These are phyloP conservation scores for Phalacrocorax pelagicus DNA, from an alignment of 2,113 vertebrate genomes.

Conservation along the genomic window DNA sequence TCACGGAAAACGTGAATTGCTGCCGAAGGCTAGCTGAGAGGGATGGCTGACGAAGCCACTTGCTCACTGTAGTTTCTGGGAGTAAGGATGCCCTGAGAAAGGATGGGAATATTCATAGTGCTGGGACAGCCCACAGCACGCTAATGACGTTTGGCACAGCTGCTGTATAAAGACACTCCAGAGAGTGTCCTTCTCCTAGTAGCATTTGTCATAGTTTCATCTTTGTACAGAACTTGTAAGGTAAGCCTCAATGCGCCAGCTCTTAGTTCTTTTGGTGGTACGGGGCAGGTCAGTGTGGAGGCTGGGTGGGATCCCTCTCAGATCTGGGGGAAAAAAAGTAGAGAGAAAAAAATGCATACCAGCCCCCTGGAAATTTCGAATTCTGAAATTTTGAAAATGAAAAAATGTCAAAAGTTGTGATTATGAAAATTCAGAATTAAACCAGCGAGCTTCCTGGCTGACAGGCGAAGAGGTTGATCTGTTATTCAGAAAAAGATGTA, in stretches of 20 bases:
- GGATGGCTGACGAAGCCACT: neutral
- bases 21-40: neutral
- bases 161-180: neutral
- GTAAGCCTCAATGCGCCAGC: accelerated
- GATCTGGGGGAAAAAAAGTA: neutral
- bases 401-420: neutral
- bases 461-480: neutral
- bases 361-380: neutral
- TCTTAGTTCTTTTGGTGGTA: neutral
- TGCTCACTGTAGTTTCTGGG: neutral
- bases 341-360: neutral
- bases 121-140: too few relatives aligned
- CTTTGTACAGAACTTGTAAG: neutral
- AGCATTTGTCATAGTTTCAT: neutral
- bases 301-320: neutral
- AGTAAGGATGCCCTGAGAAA: too few relatives aligned
- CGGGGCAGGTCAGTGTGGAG: neutral
- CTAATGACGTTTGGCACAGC: accelerated
- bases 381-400: neutral
- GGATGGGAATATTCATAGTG: accelerated
- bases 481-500: neutral
- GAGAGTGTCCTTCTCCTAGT: neutral
- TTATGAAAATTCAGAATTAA: neutral
- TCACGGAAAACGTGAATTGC: accelerated
- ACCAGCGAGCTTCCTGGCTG: too few relatives aligned